Evolutionary conservation across 2,888 invertebrate species (phyloP).

Genomic region (Aproaerema taeniolella): DNA sequence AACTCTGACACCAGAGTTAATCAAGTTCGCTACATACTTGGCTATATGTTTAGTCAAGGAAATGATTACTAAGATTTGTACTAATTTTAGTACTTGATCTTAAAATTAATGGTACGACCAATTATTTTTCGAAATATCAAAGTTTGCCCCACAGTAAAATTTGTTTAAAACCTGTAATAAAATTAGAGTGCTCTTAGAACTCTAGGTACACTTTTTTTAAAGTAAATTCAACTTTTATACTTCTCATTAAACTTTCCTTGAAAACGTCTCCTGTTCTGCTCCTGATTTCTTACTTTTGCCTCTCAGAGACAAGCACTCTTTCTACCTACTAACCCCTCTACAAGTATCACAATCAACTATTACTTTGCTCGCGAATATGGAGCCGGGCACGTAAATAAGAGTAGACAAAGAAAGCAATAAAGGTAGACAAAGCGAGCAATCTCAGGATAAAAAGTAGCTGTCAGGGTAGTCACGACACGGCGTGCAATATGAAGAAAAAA

Average conservation of each 20-base stretch:
- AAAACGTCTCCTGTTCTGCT: no score
- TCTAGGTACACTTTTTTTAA: no score
- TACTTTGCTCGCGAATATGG: constrained; percentile 39
- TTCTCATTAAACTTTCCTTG: no score
- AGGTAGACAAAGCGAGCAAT: constrained; percentile 55
- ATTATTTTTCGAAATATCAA: background rate
- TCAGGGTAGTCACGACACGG: constrained; percentile 64
- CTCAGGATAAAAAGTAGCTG: constrained; percentile 72
- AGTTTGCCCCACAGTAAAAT: no score
- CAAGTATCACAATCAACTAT: constrained; percentile 21
- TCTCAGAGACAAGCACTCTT: background rate
- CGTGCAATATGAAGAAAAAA: constrained; percentile 56
- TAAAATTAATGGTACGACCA: background rate
- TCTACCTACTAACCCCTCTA: constrained; percentile 27
- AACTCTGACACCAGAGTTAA: no score
- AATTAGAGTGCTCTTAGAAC: no score
- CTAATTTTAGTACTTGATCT: background rate
- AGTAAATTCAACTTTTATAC: no score
- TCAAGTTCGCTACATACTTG: no score
- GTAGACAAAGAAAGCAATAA: constrained; percentile 68
- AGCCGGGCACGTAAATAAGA: constrained; percentile 63
- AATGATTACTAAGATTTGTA: background rate
- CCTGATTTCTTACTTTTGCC: no score
- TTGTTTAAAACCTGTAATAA: no score
- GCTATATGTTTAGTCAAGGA: background rate